Percentiles rank a stretch among this genome's conserved stretches.
Evolutionary conservation across 2,888 invertebrate genomes (phyloP).

Genomic region (Strigamia crassipes): DNA sequence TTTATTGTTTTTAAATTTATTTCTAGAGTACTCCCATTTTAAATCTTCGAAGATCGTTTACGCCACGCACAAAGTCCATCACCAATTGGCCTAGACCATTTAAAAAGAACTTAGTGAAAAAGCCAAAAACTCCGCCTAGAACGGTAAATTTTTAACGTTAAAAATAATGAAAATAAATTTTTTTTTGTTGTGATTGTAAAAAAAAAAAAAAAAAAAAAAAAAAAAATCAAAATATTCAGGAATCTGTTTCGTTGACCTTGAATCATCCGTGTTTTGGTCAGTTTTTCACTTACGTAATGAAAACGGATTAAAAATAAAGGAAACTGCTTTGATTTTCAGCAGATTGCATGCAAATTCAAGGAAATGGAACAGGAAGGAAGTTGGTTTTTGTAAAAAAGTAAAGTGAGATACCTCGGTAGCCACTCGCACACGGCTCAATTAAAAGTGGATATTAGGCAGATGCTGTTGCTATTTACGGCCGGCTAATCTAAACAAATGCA

Average conservation of each 20-base stretch:
- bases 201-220: neutral
- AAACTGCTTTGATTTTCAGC: neutral
- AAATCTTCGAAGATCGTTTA: neutral
- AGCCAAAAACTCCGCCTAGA: neutral
- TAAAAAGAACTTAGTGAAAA: neutral
- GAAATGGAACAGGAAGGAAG: slow-evolving; percentile 24
- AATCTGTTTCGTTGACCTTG: neutral
- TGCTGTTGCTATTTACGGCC: neutral
- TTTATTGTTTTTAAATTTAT: neutral
- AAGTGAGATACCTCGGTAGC: neutral
- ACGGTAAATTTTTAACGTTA: neutral
- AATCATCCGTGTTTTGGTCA: neutral
- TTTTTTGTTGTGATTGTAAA: neutral
- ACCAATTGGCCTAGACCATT: neutral
- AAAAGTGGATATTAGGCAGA: neutral
- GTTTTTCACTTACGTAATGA: neutral
- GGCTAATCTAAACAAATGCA: neutral
- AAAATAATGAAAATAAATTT: neutral
- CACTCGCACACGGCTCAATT: too few species aligned
- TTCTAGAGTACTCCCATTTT: neutral
- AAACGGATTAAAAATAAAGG: neutral
- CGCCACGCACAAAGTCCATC: neutral
- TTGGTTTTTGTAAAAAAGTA: neutral
- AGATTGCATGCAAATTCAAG: neutral
- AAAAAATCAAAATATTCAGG: too few species aligned